Percentiles rank a stretch among this genome's conserved stretches.
Evolutionary conservation across 2,113 vertebrate genomes (phyloP).

Genomic region (Paradoxurus hermaphroditus): DNA sequence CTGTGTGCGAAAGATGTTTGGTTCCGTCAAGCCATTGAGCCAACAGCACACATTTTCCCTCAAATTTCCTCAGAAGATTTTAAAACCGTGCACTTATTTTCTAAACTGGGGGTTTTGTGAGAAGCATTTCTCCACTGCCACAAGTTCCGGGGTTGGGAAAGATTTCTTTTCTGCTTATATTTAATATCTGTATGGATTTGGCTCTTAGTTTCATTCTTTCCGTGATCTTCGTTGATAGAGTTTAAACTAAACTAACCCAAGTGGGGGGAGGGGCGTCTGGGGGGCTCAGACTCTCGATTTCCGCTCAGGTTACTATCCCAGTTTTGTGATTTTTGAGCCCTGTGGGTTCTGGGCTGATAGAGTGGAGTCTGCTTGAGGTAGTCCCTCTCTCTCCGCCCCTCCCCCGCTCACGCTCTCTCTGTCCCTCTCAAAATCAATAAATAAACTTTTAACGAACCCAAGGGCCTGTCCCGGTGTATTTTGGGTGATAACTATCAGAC

Average conservation of each 20-base stretch:
- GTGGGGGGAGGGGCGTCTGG: too few relatives aligned
- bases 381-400: too few relatives aligned
- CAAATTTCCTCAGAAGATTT: background rate
- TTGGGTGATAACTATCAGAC: background rate
- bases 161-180: background rate
- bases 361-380: too few relatives aligned
- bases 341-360: too few relatives aligned
- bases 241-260: background rate
- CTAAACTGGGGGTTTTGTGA: background rate
- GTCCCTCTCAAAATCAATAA: too few relatives aligned
- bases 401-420: too few relatives aligned
- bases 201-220: background rate
- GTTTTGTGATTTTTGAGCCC: too few relatives aligned
- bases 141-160: background rate
- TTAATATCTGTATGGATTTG: background rate
- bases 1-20: background rate
- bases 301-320: too few relatives aligned
- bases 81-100: background rate
- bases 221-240: background rate
- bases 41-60: background rate
- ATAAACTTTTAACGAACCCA: background rate
- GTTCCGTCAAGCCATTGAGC: background rate
- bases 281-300: too few relatives aligned
- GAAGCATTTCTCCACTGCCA: background rate
- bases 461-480: background rate